Evolutionary conservation across 2,113 vertebrate species (phyloP).

Genomic region (Numida meleagris): DNA sequence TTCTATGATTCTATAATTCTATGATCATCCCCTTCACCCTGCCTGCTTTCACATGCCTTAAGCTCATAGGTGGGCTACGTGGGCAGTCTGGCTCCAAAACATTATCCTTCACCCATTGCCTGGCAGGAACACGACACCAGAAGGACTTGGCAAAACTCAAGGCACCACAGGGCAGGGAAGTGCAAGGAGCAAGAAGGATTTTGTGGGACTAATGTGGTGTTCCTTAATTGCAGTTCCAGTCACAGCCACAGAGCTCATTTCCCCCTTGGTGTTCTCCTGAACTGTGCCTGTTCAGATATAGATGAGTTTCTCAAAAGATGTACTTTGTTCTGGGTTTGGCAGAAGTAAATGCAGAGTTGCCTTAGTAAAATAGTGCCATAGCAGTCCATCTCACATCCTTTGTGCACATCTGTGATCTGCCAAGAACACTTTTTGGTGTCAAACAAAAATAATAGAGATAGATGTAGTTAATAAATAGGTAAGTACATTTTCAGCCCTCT

Average conservation of each 20-base stretch:
- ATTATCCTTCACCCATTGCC: not conserved
- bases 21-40: not conserved
- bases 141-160: not conserved
- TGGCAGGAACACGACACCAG: not conserved
- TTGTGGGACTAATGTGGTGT: not conserved
- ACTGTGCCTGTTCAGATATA: not conserved
- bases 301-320: not conserved
- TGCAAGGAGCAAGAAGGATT: not conserved
- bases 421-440: not conserved
- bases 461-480: constrained; percentile 66
- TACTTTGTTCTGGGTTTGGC: not conserved
- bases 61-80: no score
- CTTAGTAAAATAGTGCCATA: not conserved
- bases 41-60: not conserved
- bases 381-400: not conserved
- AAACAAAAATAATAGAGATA: constrained; percentile 56
- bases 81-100: not conserved
- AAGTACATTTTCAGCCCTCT: constrained; percentile 64
- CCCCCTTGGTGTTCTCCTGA: not conserved
- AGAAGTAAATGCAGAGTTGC: not conserved
- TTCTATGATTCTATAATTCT: not conserved
- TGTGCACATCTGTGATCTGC: not conserved
- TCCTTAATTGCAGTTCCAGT: not conserved
- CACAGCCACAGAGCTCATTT: not conserved
- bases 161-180: not conserved